Conservation (phyloP, 2,888 invertebrate genomes). For the Horisme vitalbata region DNA sequence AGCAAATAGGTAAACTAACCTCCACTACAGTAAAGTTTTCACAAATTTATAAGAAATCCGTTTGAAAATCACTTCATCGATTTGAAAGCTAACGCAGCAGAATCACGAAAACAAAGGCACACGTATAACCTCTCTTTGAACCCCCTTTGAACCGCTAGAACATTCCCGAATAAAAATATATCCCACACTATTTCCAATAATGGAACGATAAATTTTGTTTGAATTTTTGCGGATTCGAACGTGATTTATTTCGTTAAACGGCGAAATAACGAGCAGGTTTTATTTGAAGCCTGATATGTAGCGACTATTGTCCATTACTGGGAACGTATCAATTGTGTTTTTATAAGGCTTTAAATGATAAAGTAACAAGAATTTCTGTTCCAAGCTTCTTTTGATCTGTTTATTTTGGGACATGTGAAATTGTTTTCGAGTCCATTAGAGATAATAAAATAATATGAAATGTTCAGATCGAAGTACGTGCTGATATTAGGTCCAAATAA, state of each 20-base stretch:
- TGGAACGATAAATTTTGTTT: slow-evolving; percentile 28
- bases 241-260: slow-evolving; percentile 26
- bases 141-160: background rate
- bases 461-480: no score
- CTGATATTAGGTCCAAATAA: no score
- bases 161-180: background rate
- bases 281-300: slow-evolving; percentile 23
- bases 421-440: no score
- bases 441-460: no score
- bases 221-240: slow-evolving; percentile 25
- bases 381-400: background rate
- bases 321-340: slow-evolving; percentile 4
- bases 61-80: background rate
- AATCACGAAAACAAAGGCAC: background rate
- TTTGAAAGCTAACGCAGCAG: background rate
- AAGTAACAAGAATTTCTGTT: background rate
- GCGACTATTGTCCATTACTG: slow-evolving; percentile 8
- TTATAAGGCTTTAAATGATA: slow-evolving; percentile 4
- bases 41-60: background rate
- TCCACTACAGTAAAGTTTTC: no score
- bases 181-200: slow-evolving; percentile 15
- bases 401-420: no score
- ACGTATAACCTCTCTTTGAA: background rate
- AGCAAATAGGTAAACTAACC: no score
- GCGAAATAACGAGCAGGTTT: slow-evolving; percentile 24